Evolutionary conservation across 2,113 vertebrate genomes (phyloP), one percentile per base, ranked within the genome.

Genomic region (Canis aureus): DNA sequence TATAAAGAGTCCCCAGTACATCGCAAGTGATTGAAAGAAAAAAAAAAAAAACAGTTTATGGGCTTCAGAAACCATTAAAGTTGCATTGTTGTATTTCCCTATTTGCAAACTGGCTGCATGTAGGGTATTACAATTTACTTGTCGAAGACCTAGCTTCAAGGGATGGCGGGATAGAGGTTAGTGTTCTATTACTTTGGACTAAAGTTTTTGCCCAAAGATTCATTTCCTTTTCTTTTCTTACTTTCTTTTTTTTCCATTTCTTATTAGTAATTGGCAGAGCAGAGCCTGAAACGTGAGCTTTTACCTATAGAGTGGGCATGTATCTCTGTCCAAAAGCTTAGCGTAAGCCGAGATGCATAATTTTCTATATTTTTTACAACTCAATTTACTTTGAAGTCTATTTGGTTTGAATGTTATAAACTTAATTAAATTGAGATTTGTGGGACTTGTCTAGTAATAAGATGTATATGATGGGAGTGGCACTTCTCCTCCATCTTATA

Each of bases 341-440:
- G 57, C 3, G 35, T 43, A 87, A 20, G 43, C 43, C 7, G 19
- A 62, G 29, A 73, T 66, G 22, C 13, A 60, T 53, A 91, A 64
- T 88, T 96, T 90, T 49, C 27, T 74, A 93, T 91, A 22, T 38
- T 87, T 97, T 84, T 84, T 79, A 74, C 17, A 89, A 89, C 69
- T 85, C 27, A 43, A 59, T 95, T 96, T 96, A 81, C 43, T 93
- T 93, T 74, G 76, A 94, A 89, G n/a, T 4, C 22, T 93, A 49
- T 74, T 95, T 89, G 62, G 51, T 29, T 43, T 93, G 85, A 94
- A 62, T 53, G 3, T 27, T 89, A 71, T 76, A 76, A 87, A 71
- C n/a, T 96, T 94, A 91, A 94, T 91, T 96, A 93, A 87, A 66
- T 2, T 76, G 71, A 93, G 64, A 91, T 95, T 43, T 66, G 25